Conservation (phyloP, 2,888 invertebrate species). For the Pseudococcus jackbeardsleyi region DNA sequence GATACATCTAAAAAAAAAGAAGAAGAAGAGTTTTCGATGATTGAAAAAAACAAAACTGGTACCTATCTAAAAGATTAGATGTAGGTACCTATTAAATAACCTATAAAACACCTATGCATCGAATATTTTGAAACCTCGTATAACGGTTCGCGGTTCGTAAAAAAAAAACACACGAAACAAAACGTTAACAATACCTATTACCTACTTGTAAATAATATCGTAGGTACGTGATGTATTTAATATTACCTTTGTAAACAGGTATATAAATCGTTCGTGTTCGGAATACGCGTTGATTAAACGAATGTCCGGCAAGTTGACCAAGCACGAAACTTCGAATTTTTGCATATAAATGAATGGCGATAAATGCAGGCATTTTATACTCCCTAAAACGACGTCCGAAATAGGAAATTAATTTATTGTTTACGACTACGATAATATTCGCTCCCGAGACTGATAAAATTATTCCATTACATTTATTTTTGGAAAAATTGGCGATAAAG, state of each 20-base stretch:
- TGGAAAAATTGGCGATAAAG: background rate
- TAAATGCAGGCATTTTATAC: constrained; percentile 21
- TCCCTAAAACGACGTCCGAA: background rate
- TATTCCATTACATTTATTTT: constrained; percentile 9
- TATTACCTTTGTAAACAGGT: no score
- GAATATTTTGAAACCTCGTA: background rate
- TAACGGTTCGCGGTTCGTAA: no score
- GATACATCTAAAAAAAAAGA: background rate
- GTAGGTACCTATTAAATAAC: no score
- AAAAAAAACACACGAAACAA: no score
- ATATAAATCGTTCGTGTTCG: no score
- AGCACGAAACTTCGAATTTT: background rate
- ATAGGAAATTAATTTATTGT: background rate
- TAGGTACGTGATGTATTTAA: no score
- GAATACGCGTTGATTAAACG: background rate
- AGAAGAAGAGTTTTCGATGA: background rate
- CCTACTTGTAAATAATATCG: no score
- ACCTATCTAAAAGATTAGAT: no score
- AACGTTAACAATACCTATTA: no score
- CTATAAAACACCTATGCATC: background rate
- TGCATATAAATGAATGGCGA: constrained; percentile 11
- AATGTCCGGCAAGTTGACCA: background rate
- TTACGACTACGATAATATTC: background rate
- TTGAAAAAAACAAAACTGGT: background rate
- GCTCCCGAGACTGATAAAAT: background rate